Evolutionary conservation across 2,888 invertebrate genomes (phyloP), one percentile per base, ranked within the genome.

Genomic region (Panorpa germanica): DNA sequence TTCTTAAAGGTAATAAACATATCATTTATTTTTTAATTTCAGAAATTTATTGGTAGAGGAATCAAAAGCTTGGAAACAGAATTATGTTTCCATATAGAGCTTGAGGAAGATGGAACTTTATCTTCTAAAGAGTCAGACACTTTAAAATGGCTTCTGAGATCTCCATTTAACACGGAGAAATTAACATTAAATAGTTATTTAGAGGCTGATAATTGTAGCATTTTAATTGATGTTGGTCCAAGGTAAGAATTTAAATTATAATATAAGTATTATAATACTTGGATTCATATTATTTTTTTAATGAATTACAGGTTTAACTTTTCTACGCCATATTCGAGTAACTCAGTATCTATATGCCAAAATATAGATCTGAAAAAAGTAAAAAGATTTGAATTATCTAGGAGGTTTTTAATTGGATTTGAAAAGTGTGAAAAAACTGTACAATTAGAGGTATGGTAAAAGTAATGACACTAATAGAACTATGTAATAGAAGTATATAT

Each of bases 301-400:
- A 18, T 19, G 10, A 11, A 23, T 53, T 56, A 39, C 48, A 76
- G 90, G 41, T 74, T 90, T 42, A 88, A 90, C 54, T 93, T 93
- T 51, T 90, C 88, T 10, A 95, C 95, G 21, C 77, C 96, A 1
- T 85, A 85, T 50, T 93, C 91, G 1, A 93, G 90, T 40, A 96
- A 96, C 56, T 86, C 90, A 16, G 82, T 95, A 2, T 88, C 91
- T 30, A 93, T 95, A 41, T 91, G 88, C 48, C 70, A 73, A 38
- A 78, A 85, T 42, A 67, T 90, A 25, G 81, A 83, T 3, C 54
- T 93, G 18, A 54, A 56, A 22, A 66, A 72, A 48, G 64, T 96
- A 4, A 62, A 58, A 4, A 66, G 95, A 31, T 59, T 96, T 30
- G 96, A 96, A 57, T 63, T 69, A 19, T 81, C 83, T 1, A 70